Evolutionary conservation across 2,797 vertebrate genomes (phyloP).

Genomic region (Bradypus variegatus): DNA sequence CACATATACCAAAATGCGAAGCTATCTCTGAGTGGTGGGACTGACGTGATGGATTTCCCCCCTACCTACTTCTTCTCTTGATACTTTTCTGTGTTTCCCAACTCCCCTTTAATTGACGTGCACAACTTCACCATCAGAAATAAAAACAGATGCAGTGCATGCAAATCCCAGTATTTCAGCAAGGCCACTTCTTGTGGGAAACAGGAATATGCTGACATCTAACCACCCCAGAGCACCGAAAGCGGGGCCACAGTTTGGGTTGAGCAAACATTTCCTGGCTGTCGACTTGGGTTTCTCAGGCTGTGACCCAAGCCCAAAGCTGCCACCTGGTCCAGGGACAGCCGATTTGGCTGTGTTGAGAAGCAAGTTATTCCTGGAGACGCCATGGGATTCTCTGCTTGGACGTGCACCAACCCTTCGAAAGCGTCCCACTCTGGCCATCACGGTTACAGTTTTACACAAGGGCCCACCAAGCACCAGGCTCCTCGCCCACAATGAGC

Average conservation of each 20-base stretch:
- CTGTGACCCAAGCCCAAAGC: not conserved
- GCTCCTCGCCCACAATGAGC: not conserved
- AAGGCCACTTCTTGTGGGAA: not conserved
- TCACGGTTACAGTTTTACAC: not conserved
- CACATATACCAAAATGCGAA: not conserved
- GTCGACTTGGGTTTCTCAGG: not conserved
- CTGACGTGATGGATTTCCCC: not conserved
- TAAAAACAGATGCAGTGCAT: not conserved
- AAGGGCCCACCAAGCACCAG: not conserved
- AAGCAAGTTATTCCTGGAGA: not conserved
- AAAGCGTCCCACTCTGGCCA: accelerated
- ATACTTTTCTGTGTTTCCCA: not conserved
- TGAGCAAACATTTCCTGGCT: not conserved
- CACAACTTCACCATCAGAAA: not conserved
- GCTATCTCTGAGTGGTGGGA: not conserved
- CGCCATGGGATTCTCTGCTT: not conserved
- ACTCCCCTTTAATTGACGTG: not conserved
- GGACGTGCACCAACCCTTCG: not conserved
- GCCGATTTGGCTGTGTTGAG: not conserved
- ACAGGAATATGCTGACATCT: no score
- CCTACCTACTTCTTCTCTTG: not conserved
- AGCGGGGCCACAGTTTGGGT: not conserved
- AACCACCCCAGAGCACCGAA: not conserved
- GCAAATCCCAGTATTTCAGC: not conserved
- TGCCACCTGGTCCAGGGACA: not conserved